Base-by-base conservation (phyloP, 1,140 invertebrate species). In the Bombus ignitus region DNA sequence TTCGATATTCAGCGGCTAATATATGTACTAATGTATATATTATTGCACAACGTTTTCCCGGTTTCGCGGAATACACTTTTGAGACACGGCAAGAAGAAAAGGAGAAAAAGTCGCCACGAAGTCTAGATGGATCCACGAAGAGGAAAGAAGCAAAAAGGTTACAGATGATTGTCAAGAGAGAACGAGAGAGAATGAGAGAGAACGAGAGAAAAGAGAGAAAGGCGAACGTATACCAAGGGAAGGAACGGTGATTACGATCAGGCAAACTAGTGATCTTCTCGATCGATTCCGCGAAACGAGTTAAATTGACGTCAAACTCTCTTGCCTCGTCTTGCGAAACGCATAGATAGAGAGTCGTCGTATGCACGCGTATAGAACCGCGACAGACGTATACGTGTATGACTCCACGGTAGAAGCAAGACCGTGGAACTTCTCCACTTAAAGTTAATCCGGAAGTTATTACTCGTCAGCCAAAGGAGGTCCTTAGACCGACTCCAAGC, bases 391-490 rank as follows among this genome's bases (percentile, higher is more conserved):
- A 65, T 76, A 53, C n/a, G 68, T 72, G 59, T 59, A 70, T 12
- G 47, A 72, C 62, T 57, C 53, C 10, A 22, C 37, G 28, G 57
- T 59, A 32, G 66, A 71, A 73, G 65, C 85, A 75, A 81, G 73
- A 25, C 22, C 81, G 73, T 59, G 35, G 59, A 85, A 85, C 82
- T 89, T 89, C 82, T 81, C 78, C 83, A 85, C 86, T 86, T 82
- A 81, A 88, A 92, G 89, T 91, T 91, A 89, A 92, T 91, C 87
- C 87, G 73, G 87, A 92, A 92, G 91, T 91, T 91, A 90, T 89
- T 88, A 71, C 82, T 70, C 66, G 65, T 37, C 65, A n/a, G n/a
- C 47, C 68, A 12, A 62, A 47, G 35, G 35, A 47, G 78, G 68
- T 82, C 79, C 79, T 83, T 76, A 74, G 62, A 65, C 42, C 65